Evolutionary conservation across 1,140 invertebrate species (phyloP).

Genomic region (Portunus trituberculatus): DNA sequence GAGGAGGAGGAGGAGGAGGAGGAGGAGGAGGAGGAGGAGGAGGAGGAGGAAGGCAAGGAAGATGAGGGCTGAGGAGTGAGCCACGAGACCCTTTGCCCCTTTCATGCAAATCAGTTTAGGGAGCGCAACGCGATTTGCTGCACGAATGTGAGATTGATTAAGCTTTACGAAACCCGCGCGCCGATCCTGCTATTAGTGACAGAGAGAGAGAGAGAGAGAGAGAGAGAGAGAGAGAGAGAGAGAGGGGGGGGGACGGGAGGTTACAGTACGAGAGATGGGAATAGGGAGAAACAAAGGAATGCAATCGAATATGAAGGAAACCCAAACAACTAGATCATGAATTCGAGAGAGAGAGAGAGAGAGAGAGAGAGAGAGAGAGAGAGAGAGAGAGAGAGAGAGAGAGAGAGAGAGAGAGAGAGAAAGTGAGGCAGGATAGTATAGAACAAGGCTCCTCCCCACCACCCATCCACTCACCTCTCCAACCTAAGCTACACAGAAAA

Average conservation of each 20-base stretch:
- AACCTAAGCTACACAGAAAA: too few relatives aligned
- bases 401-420: background rate
- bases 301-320: background rate
- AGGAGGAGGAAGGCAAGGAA: background rate
- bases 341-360: too few relatives aligned
- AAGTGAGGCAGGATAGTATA: background rate
- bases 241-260: background rate
- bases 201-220: background rate
- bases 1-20: too few relatives aligned
- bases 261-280: background rate
- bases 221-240: background rate
- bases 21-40: background rate
- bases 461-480: too few relatives aligned
- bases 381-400: background rate
- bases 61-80: background rate
- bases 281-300: background rate
- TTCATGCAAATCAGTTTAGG: conserved; percentile 2
- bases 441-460: too few relatives aligned
- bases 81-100: background rate
- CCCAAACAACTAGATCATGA: too few relatives aligned
- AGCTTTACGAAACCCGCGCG: background rate
- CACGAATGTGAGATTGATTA: conserved; percentile 22
- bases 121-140: background rate
- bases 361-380: background rate
- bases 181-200: background rate